phyloP scores from a whole-genome alignment of 30 jellyfish, hydroid and myxozoan species.

The Clytia hemisphaerica region DNA sequence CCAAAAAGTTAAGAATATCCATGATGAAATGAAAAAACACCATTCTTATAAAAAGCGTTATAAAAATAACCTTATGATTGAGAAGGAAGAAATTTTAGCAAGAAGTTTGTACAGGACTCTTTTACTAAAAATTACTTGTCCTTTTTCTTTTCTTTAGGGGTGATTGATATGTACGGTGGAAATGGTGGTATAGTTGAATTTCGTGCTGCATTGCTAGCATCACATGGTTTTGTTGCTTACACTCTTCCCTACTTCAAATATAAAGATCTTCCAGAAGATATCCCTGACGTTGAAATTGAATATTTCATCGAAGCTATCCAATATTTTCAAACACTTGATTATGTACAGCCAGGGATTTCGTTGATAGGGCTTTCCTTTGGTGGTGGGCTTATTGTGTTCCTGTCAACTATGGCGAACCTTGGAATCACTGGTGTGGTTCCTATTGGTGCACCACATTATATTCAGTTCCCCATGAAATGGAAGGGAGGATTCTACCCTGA shows the following conservation, averaged over 20 bases:
- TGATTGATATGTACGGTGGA: slow-evolving; percentile 40
- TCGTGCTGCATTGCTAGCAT: slow-evolving; percentile 61
- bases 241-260: slow-evolving; percentile 19
- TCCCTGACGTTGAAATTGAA: slow-evolving; percentile 27
- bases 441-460: background rate
- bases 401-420: background rate
- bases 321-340: slow-evolving; percentile 34
- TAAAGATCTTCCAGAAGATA: slow-evolving; percentile 10
- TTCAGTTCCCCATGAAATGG: background rate
- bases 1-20: too few relatives aligned
- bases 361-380: slow-evolving; percentile 44
- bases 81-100: too few relatives aligned
- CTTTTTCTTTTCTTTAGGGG: too few relatives aligned
- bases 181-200: slow-evolving; percentile 39
- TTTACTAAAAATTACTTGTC: too few relatives aligned
- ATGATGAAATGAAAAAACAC: too few relatives aligned
- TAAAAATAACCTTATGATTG: too few relatives aligned
- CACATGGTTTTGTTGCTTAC: slow-evolving; percentile 51
- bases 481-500: background rate
- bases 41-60: too few relatives aligned
- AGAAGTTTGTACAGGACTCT: too few relatives aligned
- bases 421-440: slow-evolving; percentile 34
- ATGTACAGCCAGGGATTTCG: slow-evolving; percentile 45
- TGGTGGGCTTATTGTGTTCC: slow-evolving; percentile 20
- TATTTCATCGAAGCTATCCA: slow-evolving; percentile 52